A percentile compares a stretch with the other conserved stretches of the same genome.
Evolutionary conservation across 2,888 invertebrate genomes (phyloP).

Genomic region (Mythimna pallens): DNA sequence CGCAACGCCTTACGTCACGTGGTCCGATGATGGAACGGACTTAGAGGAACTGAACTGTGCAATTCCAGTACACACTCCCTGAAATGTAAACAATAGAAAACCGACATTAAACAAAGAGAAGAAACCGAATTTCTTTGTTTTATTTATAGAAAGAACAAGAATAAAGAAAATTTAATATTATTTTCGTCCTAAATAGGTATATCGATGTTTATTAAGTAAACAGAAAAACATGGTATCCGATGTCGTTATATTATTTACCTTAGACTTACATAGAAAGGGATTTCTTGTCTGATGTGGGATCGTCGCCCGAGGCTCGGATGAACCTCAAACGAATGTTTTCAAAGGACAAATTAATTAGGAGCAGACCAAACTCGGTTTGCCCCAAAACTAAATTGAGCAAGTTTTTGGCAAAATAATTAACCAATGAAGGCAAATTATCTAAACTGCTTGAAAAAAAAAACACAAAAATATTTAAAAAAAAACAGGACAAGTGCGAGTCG

Average conservation of each 20-base stretch:
- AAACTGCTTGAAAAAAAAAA: too few species aligned
- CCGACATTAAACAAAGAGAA: background rate
- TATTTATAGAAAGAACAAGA: background rate
- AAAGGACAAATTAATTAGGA: constrained; percentile 40
- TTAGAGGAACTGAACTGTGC: too few species aligned
- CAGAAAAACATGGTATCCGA: constrained; percentile 30
- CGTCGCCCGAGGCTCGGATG: constrained; percentile 18
- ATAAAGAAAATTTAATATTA: constrained; percentile 4
- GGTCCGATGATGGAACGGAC: too few species aligned
- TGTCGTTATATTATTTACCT: constrained; percentile 34
- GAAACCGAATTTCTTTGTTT: background rate
- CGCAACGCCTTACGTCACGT: background rate
- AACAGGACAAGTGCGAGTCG: too few species aligned
- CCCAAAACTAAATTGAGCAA: constrained; percentile 15
- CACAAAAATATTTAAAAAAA: too few species aligned
- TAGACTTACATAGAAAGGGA: constrained; percentile 1
- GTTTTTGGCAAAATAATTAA: background rate
- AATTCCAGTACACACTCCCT: too few species aligned
- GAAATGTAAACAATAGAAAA: too few species aligned
- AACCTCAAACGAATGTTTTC: constrained; percentile 30
- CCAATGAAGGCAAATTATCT: background rate
- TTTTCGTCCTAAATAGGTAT: constrained; percentile 1
- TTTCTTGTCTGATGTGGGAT: constrained; percentile 7
- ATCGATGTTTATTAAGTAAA: constrained; percentile 25
- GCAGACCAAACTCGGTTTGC: constrained; percentile 23